Evolutionary conservation across 1,140 invertebrate species (phyloP).

Genomic region (Chlorops oryzae): DNA sequence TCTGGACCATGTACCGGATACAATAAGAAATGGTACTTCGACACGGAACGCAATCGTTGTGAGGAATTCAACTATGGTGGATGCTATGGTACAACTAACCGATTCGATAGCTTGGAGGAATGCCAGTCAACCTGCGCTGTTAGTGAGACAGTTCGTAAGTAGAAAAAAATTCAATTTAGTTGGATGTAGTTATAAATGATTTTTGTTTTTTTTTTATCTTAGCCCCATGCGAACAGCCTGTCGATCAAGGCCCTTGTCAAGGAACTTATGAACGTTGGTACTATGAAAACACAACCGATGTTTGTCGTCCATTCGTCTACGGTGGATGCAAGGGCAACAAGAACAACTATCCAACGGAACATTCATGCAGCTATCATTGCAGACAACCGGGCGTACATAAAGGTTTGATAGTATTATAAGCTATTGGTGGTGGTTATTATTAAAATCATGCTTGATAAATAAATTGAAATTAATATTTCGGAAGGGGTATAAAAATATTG

Average conservation of each 20-base stretch:
- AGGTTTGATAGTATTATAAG: conserved; percentile 54
- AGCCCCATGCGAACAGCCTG: conserved; percentile 75
- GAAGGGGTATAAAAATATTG: neutral
- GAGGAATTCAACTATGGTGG: conserved; percentile 75
- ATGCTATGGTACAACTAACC: conserved; percentile 85
- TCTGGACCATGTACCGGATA: conserved; percentile 77
- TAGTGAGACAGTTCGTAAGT: conserved; percentile 61
- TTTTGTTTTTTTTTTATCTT: conserved; percentile 12
- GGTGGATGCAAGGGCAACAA: conserved; percentile 86
- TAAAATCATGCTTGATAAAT: no score
- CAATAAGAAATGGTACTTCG: conserved; percentile 79
- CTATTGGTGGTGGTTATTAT: conserved; percentile 1
- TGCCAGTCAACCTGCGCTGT: conserved; percentile 74
- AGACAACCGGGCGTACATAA: conserved; percentile 63
- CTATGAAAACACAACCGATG: conserved; percentile 64
- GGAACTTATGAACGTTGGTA: conserved; percentile 79
- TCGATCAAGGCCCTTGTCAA: conserved; percentile 73
- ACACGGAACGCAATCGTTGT: conserved; percentile 65
- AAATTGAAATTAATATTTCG: neutral
- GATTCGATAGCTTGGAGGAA: conserved; percentile 74
- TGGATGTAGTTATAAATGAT: neutral
- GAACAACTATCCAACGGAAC: conserved; percentile 79
- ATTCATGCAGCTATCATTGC: conserved; percentile 73
- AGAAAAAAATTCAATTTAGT: neutral
- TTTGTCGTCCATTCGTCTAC: conserved; percentile 74